Evolutionary conservation across 1,140 invertebrate genomes (phyloP).

Genomic region (Tetramorium alpestre): DNA sequence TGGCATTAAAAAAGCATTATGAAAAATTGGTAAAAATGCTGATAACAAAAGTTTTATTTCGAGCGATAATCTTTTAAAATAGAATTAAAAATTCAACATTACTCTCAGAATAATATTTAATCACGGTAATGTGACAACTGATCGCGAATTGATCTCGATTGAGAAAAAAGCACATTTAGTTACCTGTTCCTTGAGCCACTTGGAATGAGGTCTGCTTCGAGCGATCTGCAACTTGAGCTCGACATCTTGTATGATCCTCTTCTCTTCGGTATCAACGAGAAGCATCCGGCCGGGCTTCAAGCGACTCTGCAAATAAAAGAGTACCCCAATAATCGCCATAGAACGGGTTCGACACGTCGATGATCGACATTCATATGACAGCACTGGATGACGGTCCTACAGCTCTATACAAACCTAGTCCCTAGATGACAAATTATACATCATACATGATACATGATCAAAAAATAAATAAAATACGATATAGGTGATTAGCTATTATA

Average conservation of each 20-base stretch:
- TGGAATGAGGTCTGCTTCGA: constrained; percentile 93
- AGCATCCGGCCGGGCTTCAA: constrained; percentile 99
- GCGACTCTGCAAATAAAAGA: constrained; percentile 91
- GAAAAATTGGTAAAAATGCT: neutral
- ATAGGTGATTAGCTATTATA: constrained; percentile 70
- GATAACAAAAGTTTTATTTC: neutral
- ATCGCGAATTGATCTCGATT: neutral
- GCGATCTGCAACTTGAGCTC: constrained; percentile 96
- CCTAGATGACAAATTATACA: constrained; percentile 83
- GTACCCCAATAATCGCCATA: constrained; percentile 70
- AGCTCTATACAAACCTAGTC: constrained; percentile 84
- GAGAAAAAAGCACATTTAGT: constrained; percentile 25
- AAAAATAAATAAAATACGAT: constrained; percentile 83
- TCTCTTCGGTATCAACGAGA: constrained; percentile 96
- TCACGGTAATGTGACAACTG: neutral
- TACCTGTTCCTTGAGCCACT: constrained; percentile 97
- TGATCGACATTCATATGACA: constrained; percentile 79
- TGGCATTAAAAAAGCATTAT: neutral
- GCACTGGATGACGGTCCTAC: constrained; percentile 82
- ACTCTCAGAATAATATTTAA: neutral
- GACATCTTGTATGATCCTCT: constrained; percentile 97
- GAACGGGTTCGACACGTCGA: constrained; percentile 62
- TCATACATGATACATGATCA: constrained; percentile 79
- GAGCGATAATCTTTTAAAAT: neutral
- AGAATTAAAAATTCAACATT: neutral